phyloP scores from a whole-genome alignment of 2,797 vertebrate genomes.

The Pseudochirops corinnae region DNA sequence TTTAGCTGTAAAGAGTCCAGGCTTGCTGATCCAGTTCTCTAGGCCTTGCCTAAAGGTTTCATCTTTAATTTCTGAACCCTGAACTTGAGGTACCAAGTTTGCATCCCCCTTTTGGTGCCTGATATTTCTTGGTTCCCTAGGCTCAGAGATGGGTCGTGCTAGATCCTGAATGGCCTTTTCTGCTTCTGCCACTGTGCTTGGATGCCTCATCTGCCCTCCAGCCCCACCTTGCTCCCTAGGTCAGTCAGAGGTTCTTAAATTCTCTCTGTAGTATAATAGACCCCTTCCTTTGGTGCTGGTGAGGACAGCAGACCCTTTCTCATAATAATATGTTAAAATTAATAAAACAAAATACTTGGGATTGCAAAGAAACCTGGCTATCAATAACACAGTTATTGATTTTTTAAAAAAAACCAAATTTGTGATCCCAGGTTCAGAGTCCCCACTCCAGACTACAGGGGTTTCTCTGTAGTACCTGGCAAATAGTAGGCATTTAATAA shows the following conservation, averaged over 20 bases:
- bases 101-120: not conserved
- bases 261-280: not conserved
- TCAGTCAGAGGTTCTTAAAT: not conserved
- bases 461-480: not conserved
- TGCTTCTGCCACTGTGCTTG: not conserved
- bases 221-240: not conserved
- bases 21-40: not conserved
- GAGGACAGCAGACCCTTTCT: not conserved
- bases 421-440: not conserved
- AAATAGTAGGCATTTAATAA: not conserved
- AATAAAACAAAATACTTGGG: not conserved
- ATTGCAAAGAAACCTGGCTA: not conserved
- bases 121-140: not conserved
- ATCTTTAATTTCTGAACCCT: not conserved
- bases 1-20: not conserved
- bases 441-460: not conserved
- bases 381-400: not conserved
- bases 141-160: not conserved
- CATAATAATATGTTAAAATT: not conserved
- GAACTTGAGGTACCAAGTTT: not conserved
- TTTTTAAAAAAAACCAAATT: not conserved
- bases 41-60: not conserved
- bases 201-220: not conserved
- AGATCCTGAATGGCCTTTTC: not conserved
- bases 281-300: not conserved